phyloP scores from a whole-genome alignment of 1,140 invertebrate species.

The Meloidogyne exigua region DNA sequence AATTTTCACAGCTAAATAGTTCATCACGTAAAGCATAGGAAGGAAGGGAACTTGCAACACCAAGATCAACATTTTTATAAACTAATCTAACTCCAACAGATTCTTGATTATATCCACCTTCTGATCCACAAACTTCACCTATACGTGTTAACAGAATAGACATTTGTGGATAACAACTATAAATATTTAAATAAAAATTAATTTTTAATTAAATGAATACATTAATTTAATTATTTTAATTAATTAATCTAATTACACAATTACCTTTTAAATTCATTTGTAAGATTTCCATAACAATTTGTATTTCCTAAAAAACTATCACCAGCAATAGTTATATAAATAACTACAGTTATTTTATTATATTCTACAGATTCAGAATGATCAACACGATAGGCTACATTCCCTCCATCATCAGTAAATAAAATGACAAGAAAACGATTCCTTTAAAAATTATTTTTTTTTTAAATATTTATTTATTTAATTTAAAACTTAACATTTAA shows the following conservation, averaged over 20 bases:
- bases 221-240: background rate
- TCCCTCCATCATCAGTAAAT: background rate
- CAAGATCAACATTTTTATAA: background rate
- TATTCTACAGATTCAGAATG: constrained; percentile 7
- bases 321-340: constrained; percentile 2
- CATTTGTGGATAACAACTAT: constrained; percentile 1
- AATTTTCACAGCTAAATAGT: background rate
- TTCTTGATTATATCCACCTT: constrained; percentile 7
- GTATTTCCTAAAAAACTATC: background rate
- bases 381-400: background rate
- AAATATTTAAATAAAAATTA: background rate
- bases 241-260: too few species aligned
- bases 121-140: background rate
- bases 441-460: background rate
- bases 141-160: background rate
- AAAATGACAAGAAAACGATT: constrained; percentile 4
- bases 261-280: constrained; percentile 12
- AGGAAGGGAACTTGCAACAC: background rate
- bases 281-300: constrained; percentile 15
- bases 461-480: background rate
- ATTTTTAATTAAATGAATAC: background rate
- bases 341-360: background rate
- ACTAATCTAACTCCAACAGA: constrained; percentile 12
- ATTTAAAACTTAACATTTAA: too few species aligned
- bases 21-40: background rate